These are phyloP conservation scores for Pardosa pseudoannulata DNA, from an alignment of 2,888 invertebrate genomes.

Conservation along the genomic window DNA sequence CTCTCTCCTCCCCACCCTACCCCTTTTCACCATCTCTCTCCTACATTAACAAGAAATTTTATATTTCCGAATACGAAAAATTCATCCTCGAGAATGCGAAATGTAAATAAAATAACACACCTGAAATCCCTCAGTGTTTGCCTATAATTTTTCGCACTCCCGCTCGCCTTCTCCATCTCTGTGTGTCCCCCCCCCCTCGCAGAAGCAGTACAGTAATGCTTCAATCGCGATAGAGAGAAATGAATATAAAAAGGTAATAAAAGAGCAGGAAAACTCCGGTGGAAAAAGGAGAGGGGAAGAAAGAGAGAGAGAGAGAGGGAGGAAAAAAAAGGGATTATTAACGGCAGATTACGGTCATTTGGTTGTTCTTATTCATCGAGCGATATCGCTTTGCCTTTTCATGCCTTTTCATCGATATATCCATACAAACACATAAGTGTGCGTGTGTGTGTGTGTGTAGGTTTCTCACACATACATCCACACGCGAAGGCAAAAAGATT, in stretches of 20 bases:
- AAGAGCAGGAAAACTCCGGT: constrained; percentile 40
- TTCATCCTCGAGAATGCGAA: constrained; percentile 12
- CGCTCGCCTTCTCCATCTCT: neutral
- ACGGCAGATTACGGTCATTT: constrained; percentile 72
- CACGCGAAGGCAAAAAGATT: constrained; percentile 55
- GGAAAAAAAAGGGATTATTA: constrained; percentile 64
- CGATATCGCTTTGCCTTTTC: constrained; percentile 59
- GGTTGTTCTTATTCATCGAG: constrained; percentile 68
- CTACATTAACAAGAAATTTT: constrained; percentile 59
- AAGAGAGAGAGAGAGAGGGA: constrained; percentile 11
- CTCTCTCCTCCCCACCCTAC: no score
- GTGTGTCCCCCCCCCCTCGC: neutral
- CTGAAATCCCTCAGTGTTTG: constrained; percentile 42
- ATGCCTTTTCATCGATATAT: constrained; percentile 46
- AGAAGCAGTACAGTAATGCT: constrained; percentile 22
- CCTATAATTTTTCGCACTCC: constrained; percentile 15
- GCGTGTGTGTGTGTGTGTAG: constrained; percentile 31
- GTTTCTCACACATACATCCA: constrained; percentile 1
- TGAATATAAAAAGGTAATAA: constrained; percentile 72
- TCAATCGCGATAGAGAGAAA: constrained; percentile 52
- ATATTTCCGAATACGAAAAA: constrained; percentile 57
- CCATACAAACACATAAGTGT: neutral
- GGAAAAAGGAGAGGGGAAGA: constrained; percentile 9
- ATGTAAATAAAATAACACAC: constrained; percentile 65
- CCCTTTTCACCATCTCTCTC: neutral